Conservation (phyloP, 2,797 vertebrate genomes). For the Sciurus vulgaris region DNA sequence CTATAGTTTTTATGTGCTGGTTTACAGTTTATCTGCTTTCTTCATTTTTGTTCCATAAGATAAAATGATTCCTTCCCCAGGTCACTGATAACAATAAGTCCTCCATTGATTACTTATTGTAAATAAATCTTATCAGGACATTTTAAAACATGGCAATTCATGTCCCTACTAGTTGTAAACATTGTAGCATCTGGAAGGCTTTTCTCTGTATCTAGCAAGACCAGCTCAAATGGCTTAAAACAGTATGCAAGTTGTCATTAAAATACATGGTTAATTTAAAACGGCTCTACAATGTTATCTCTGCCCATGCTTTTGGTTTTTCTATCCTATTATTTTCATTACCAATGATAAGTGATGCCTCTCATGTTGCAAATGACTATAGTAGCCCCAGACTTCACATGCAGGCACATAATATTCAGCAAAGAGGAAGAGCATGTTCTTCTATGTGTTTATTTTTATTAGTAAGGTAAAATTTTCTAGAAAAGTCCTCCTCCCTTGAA, state of each 20-base stretch:
- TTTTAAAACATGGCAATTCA: background rate
- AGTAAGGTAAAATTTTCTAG: background rate
- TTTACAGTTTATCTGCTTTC: background rate
- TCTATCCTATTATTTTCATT: background rate
- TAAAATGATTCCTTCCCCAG: background rate
- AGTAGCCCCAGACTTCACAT: background rate
- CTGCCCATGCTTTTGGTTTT: background rate
- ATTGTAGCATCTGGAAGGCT: background rate
- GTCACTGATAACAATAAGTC: background rate
- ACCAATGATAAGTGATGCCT: background rate
- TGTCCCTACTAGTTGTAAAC: slow-evolving; percentile 22
- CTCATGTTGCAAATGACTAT: background rate
- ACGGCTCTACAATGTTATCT: background rate
- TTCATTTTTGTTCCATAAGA: background rate
- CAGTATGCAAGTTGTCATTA: background rate
- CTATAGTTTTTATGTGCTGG: background rate
- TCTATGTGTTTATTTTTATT: slow-evolving; percentile 7
- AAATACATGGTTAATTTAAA: background rate
- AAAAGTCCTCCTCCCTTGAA: background rate
- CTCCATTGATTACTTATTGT: background rate
- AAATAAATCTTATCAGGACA: background rate
- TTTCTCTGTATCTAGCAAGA: background rate
- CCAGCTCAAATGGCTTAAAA: background rate
- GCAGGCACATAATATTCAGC: background rate
- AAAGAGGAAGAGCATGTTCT: background rate